These are phyloP conservation scores for Mionectes macconnelli DNA, from an alignment of 2,113 vertebrate genomes.

Conservation along the genomic window DNA sequence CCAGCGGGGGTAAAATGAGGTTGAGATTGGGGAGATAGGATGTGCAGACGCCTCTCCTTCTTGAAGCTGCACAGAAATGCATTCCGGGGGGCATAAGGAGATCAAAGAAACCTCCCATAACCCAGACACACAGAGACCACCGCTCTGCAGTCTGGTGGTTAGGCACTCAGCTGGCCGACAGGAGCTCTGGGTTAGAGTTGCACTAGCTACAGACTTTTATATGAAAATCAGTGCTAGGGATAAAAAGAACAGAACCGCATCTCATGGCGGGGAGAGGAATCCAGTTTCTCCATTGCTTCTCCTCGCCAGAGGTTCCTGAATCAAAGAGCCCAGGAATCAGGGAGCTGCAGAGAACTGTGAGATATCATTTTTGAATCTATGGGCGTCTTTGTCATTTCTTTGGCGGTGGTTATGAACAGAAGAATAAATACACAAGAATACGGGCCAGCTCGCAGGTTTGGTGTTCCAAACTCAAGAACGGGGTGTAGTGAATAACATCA, in stretches of 20 bases:
- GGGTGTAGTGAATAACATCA: not conserved
- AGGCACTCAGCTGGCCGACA: not conserved
- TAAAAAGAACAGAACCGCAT: not conserved
- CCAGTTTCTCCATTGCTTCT: not conserved
- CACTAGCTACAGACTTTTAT: not conserved
- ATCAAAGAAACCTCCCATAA: conserved; percentile 27
- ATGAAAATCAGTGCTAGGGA: not conserved
- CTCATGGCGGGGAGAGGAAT: not conserved
- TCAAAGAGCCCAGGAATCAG: not conserved
- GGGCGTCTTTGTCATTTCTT: not conserved
- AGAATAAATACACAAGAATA: not conserved
- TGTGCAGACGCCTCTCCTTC: conserved; percentile 6
- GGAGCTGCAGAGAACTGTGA: not conserved
- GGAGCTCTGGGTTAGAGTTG: conserved; percentile 26
- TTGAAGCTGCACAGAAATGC: not conserved
- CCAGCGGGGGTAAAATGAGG: conserved; percentile 32
- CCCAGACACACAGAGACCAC: conserved; percentile 19
- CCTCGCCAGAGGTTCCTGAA: not conserved
- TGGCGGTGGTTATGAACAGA: not conserved
- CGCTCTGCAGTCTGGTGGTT: not conserved
- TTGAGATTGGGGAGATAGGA: conserved; percentile 58
- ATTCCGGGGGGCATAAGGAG: conserved; percentile 27
- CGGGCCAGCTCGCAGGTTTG: rapidly evolving
- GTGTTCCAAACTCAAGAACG: not conserved
- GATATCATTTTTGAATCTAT: not conserved